A percentile compares a stretch with the other conserved stretches of the same genome.
These are phyloP conservation scores for Neria commutata DNA, from an alignment of 2,888 invertebrate species.

Conservation along the genomic window DNA sequence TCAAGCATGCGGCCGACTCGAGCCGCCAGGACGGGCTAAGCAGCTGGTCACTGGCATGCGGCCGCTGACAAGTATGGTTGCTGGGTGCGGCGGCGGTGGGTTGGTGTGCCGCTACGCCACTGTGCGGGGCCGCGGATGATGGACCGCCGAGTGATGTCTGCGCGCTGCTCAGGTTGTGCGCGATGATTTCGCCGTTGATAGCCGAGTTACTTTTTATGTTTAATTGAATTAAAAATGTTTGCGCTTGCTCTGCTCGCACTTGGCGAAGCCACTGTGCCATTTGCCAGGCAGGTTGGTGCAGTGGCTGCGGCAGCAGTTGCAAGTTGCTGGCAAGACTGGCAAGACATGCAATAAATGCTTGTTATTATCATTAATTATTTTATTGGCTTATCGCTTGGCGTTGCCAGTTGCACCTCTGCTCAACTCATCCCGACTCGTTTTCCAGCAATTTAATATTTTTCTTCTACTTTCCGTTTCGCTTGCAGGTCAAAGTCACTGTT, in stretches of 20 bases:
- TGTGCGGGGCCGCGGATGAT: no score
- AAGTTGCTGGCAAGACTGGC: constrained; percentile 8
- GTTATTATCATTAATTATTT: constrained; percentile 27
- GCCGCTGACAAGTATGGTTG: no score
- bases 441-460: neutral
- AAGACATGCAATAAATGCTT: constrained; percentile 26
- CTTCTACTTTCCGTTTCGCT: constrained; percentile 37
- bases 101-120: constrained; percentile 35
- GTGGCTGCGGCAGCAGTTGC: constrained; percentile 7
- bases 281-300: neutral
- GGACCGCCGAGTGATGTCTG: constrained; percentile 34
- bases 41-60: no score
- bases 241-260: neutral
- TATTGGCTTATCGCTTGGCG: constrained; percentile 15
- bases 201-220: constrained; percentile 27
- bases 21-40: no score
- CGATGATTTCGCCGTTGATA: constrained; percentile 38
- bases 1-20: constrained; percentile 25
- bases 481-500: constrained; percentile 84
- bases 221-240: constrained; percentile 38
- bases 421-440: neutral
- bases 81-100: constrained; percentile 22
- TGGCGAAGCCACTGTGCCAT: neutral
- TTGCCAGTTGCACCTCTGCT: neutral
- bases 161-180: neutral